Base-by-base conservation (phyloP, 1,140 invertebrate species). In the Calliopsis andreniformis region DNA sequence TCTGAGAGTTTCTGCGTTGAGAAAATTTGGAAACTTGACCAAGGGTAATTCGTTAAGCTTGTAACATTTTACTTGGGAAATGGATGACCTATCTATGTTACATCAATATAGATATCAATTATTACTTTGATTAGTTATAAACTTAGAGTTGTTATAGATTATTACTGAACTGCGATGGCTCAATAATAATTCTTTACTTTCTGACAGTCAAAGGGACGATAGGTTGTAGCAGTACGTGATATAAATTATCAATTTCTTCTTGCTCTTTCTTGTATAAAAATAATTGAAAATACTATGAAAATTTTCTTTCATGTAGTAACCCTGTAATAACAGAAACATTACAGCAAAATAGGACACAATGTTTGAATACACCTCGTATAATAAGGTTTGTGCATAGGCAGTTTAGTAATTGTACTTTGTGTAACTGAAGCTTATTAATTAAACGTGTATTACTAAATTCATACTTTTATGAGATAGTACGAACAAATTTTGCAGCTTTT, bases 101-200 rank as follows among this genome's bases (percentile, higher is more conserved):
- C 63, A 58, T 84, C 66, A 25, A 86, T 69, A 86, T 49, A 75
- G 45, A 86, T 80, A 83, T 71, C 47, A 76, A 66, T 78, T 80
- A 78, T 78, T 79, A 85, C 63, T 84, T 85, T 82, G 76, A 85
- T 86, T 85, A 85, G 58, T 71, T 55, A 77, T 79, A 69, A 83
- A 79, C 61, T 86, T 83, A 76, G 64, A 76, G 10, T 67, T 43
- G 68, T 55, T 51, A 80, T 70, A 82, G 55, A 68, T 69, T 51
- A 70, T 78, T 68, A 49, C 61, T 64, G 56, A 75, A 42, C 66
- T 75, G 51, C 49, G 49, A 76, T 70, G 59, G 72, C 78, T 80
- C 75, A 83, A 47, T 76, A 83, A 66, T 82, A 82, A 45, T 81
- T 78, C 35, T 62, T 86, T 86, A 86, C 75, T 85, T 85, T 85